Evolutionary conservation across 2,797 vertebrate genomes (phyloP), one percentile per base, ranked within the genome.

Genomic region (Poliocrania exsul): DNA sequence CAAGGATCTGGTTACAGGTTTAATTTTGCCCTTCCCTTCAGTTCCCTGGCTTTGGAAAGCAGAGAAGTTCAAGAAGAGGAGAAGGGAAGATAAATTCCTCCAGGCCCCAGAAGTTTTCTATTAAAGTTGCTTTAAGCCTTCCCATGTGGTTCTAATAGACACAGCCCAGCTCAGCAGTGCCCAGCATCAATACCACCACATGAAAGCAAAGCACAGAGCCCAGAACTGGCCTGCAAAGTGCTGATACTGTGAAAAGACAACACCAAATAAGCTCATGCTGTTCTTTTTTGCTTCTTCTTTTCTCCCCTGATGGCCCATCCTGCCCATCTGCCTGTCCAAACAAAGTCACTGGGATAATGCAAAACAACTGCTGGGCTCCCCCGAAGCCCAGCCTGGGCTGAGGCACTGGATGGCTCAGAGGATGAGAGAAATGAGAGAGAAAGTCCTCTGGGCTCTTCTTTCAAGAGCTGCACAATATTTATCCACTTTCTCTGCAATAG

Each of bases 101-200:
- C 86, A 90, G 89, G 91, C 69, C 67, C 75, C 95, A 93, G 85
- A 92, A 95, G 91, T 91, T 96, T 96, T 88, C 25, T 88, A 88
- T 95, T 96, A 93, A 81, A 92, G 38, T 16, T 80, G 51, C 54
- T 94, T 81, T 72, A 75, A 95, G 73, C 49, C 42, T 92, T 89
- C 61, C 81, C 96, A 97, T 86, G 95, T 95, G 97, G 96, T 94
- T 96, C 90, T 77, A 95, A 96, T 92, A 92, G 94, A 79, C 85
- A 70, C 66, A 91, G 79, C 75, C 93, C 81, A 6, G 71, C 74
- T 72, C 88, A 96, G 93, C 94, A 94, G 93, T 88, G 95, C 95
- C 93, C 95, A 86, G 95, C 97, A 86, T 91, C 67, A 86, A 88
- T 53, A 86, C 42, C 91, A 71, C 95, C 96, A 96, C 97, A 96